phyloP scores from a whole-genome alignment of 35 echinoderm and acorn worm species.

The Diadema setosum region DNA sequence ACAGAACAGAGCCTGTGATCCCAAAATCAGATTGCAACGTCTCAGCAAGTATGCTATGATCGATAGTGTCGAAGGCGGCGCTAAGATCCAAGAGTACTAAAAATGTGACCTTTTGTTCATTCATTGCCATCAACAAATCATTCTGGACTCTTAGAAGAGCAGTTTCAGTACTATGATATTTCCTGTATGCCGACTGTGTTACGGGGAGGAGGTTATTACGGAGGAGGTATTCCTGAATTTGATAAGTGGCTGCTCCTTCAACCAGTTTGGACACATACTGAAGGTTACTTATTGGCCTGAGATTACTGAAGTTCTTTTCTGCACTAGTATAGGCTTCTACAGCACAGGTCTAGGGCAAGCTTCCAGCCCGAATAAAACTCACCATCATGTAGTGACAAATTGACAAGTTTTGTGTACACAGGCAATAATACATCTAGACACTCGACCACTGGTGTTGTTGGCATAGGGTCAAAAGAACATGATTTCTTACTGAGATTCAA shows the following conservation, averaged over 20 bases:
- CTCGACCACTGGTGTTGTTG: neutral
- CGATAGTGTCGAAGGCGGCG: no score
- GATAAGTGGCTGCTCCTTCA: neutral
- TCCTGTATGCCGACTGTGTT: neutral
- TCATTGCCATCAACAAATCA: neutral
- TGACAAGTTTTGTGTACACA: neutral
- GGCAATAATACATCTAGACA: neutral
- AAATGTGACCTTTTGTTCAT: neutral
- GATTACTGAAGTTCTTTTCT: neutral
- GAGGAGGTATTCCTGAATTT: no score
- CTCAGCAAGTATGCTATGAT: no score
- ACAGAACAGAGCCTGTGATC: no score
- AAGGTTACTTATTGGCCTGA: neutral
- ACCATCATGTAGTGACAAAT: neutral
- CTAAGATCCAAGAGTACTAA: no score
- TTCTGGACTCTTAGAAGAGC: conserved; percentile 15
- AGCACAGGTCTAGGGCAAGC: neutral
- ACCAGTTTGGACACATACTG: neutral
- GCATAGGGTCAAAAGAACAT: neutral
- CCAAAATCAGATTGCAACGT: no score
- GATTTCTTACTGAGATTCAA: neutral
- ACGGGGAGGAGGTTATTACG: no score
- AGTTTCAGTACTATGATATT: conserved; percentile 25
- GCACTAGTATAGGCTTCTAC: neutral
- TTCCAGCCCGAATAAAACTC: neutral